A percentile compares a stretch with the other conserved stretches of the same genome.
These are phyloP conservation scores for Ageneiosus marmoratus DNA, from an alignment of 2,113 vertebrate species.

Conservation along the genomic window DNA sequence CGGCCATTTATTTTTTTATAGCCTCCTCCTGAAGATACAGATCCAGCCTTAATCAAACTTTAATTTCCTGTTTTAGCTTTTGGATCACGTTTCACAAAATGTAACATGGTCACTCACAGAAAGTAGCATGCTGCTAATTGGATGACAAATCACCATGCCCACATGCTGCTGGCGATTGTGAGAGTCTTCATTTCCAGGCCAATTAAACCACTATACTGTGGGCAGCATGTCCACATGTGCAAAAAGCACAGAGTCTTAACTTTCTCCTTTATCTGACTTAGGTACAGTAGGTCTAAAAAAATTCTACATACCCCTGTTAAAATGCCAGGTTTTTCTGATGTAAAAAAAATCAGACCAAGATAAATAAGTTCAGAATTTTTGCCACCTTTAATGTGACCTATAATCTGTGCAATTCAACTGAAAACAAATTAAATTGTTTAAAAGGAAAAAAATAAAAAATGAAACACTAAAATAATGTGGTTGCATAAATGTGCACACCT, in stretches of 20 bases:
- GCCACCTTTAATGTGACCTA: too few relatives aligned
- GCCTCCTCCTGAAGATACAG: not conserved
- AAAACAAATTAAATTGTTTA: too few relatives aligned
- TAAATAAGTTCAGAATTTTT: too few relatives aligned
- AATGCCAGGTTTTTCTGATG: too few relatives aligned
- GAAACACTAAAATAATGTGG: too few relatives aligned
- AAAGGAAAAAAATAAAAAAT: too few relatives aligned
- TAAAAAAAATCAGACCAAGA: too few relatives aligned
- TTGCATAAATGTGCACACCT: too few relatives aligned
- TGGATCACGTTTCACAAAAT: not conserved
- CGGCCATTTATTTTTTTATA: not conserved
- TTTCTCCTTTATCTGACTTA: not conserved
- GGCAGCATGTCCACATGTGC: too few relatives aligned
- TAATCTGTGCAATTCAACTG: too few relatives aligned
- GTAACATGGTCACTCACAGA: not conserved
- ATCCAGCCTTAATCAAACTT: not conserved
- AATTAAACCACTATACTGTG: not conserved
- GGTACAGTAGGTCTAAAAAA: too few relatives aligned
- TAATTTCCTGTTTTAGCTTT: not conserved
- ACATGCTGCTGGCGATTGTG: conserved; percentile 6
- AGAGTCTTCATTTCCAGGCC: not conserved
- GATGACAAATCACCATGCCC: not conserved
- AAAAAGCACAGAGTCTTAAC: not conserved
- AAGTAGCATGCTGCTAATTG: not conserved
- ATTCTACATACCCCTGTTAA: too few relatives aligned